Evolutionary conservation across 2,113 vertebrate genomes (phyloP), one percentile per base, ranked within the genome.

Genomic region (Erythrocercus mccallii): DNA sequence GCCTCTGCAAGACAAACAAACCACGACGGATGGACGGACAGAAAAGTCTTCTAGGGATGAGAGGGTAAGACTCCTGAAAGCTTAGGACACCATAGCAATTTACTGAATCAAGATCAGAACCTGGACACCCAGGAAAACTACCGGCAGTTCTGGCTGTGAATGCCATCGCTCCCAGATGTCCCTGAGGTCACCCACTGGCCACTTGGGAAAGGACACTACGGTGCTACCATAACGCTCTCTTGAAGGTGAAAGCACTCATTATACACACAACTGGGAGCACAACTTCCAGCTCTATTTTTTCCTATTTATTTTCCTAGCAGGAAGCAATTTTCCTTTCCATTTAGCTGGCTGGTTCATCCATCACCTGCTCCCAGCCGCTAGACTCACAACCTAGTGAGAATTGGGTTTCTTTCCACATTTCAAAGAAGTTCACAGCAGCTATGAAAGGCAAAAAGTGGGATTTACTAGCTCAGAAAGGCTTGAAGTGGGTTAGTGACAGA

Each of bases 391-490:
- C 92, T 81, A 47, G 94, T 1, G 53, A 84, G 93, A 95, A 90
- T 2, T 51, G 44, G 40, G 8, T 9, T 79, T 84, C 85, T 28
- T 37, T 28, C 72, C 56, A 57, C 44, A 2, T 88, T 95, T 79
- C 57, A 80, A 66, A 88, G 76, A 66, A 91, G 50, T 69, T 88
- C 81, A 90, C 57, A 92, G 92, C 85, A 89, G 61, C 81, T 61
- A 47, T 4, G 30, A 16, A 92, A 93, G 81, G 88, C 76, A 89
- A 86, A 77, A 57, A 82, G 85, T 19, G 24, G 84, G 84, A 94
- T 91, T 61, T 51, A 57, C 4, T 33, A 5, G 66, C 82, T 88
- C 94, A 24, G 50, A 47, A 56, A 85, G 53, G 66, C 51, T 25
- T 82, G 70, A 93, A 69, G 68, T 9, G 30, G 53, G 61, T 77